Evolutionary conservation across 2,797 vertebrate genomes (phyloP).

Genomic region (Austrolebias charrua): DNA sequence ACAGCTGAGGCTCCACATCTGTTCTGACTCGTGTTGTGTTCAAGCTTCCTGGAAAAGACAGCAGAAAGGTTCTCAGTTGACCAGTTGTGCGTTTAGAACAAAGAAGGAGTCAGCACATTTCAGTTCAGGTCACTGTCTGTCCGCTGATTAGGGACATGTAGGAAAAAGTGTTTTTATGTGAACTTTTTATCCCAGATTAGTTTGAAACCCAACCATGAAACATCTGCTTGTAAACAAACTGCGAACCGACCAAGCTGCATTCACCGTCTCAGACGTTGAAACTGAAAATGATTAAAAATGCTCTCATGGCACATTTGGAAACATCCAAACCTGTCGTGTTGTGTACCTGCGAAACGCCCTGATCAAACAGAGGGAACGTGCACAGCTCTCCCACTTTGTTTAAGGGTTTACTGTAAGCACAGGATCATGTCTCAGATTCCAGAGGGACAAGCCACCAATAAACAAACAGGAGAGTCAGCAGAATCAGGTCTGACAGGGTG

Average conservation of each 20-base stretch:
- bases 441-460: slow-evolving; percentile 54
- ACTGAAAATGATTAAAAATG: too few relatives aligned
- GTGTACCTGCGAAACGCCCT: slow-evolving; percentile 25
- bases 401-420: slow-evolving; percentile 49
- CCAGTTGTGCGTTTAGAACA: slow-evolving; percentile 24
- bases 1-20: slow-evolving; percentile 53
- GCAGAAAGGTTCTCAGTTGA: slow-evolving; percentile 27
- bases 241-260: slow-evolving; percentile 9
- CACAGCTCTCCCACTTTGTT: slow-evolving; percentile 20
- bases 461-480: slow-evolving; percentile 67
- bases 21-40: slow-evolving; percentile 1
- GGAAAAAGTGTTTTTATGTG: background rate
- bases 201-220: slow-evolving; percentile 8
- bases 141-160: background rate
- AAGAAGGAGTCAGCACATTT: slow-evolving; percentile 54
- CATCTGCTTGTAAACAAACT: slow-evolving; percentile 2
- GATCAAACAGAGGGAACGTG: slow-evolving; percentile 19
- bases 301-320: background rate
- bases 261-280: background rate
- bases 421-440: slow-evolving; percentile 52
- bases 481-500: slow-evolving; percentile 66
- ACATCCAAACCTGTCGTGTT: background rate
- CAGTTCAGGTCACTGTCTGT: background rate
- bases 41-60: slow-evolving; percentile 38
- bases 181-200: background rate